Evolutionary conservation across 2,113 vertebrate genomes (phyloP).

Genomic region (Dipodomys spectabilis): DNA sequence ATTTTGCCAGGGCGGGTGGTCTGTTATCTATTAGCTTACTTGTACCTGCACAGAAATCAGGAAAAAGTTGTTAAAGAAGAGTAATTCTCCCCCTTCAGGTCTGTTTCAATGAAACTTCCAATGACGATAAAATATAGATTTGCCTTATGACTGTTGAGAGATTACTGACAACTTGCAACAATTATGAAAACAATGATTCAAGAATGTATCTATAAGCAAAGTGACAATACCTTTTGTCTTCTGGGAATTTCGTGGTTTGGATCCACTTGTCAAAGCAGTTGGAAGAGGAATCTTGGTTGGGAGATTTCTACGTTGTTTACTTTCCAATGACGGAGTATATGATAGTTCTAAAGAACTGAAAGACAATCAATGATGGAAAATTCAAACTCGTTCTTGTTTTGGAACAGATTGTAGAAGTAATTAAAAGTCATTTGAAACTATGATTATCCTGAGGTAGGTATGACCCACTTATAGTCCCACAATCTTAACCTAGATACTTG

Average conservation of each 20-base stretch:
- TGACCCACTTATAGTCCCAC: no score
- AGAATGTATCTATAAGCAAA: background rate
- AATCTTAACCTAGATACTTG: background rate
- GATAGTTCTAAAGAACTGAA: conserved; percentile 94
- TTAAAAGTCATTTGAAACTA: background rate
- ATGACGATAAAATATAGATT: background rate
- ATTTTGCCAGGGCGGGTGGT: conserved; percentile 90
- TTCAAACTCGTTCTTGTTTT: background rate
- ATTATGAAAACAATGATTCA: background rate
- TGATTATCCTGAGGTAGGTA: background rate
- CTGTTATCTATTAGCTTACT: conserved; percentile 91
- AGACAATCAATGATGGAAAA: conserved; percentile 50
- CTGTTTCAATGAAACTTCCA: conserved; percentile 17
- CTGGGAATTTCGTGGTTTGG: conserved; percentile 88
- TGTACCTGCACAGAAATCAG: conserved; percentile 83
- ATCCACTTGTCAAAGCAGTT: conserved; percentile 82
- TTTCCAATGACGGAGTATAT: conserved; percentile 93
- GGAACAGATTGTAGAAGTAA: background rate
- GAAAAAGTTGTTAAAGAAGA: conserved; percentile 20
- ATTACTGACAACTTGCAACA: background rate
- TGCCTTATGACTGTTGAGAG: background rate
- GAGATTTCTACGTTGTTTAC: conserved; percentile 94
- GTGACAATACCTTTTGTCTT: conserved; percentile 89
- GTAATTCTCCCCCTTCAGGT: background rate
- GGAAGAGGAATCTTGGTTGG: conserved; percentile 90